Evolutionary conservation across 1,140 invertebrate genomes (phyloP).

Genomic region (Calephelis nemesis): DNA sequence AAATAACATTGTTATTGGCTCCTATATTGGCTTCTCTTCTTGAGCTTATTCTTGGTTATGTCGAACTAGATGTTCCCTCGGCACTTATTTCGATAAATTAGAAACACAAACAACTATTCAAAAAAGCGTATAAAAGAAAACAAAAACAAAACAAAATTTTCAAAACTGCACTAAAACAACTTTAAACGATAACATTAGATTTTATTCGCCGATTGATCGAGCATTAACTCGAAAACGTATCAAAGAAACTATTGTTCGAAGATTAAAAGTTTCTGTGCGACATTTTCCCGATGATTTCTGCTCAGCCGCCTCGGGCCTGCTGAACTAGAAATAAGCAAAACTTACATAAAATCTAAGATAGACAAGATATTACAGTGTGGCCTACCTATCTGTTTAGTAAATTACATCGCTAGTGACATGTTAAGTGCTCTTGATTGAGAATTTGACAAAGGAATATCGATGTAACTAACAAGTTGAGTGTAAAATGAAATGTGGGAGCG

Average conservation of each 20-base stretch:
- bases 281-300: constrained; percentile 10
- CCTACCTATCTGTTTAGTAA: too few relatives aligned
- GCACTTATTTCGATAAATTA: neutral
- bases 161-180: neutral
- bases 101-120: neutral
- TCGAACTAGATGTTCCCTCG: too few relatives aligned
- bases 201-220: constrained; percentile 4
- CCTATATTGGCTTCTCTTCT: too few relatives aligned
- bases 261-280: constrained; percentile 12
- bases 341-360: neutral
- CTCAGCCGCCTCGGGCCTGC: neutral
- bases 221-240: constrained; percentile 12
- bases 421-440: too few relatives aligned
- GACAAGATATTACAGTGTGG: neutral
- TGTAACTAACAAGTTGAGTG: too few relatives aligned
- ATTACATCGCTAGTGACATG: too few relatives aligned
- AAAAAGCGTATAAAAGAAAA: neutral
- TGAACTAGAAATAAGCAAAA: constrained; percentile 1
- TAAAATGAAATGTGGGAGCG: too few relatives aligned
- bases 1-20: too few relatives aligned
- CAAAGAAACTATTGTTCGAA: constrained; percentile 15
- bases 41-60: too few relatives aligned
- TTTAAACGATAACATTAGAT: neutral
- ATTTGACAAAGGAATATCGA: too few relatives aligned
- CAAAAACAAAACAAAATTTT: neutral